Evolutionary conservation across 2,888 invertebrate genomes (phyloP).

Genomic region (Elgonia sp.): DNA sequence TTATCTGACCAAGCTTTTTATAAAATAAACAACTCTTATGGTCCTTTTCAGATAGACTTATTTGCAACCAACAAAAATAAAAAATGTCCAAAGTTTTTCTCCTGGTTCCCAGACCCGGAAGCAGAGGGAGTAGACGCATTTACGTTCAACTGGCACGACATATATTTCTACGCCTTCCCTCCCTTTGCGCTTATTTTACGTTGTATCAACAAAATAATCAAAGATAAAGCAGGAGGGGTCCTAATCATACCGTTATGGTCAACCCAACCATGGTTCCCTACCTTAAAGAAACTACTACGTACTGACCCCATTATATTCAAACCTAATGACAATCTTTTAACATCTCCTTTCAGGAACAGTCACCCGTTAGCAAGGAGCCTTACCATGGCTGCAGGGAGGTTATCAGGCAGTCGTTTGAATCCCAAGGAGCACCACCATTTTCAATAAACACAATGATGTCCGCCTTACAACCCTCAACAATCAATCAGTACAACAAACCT

Average conservation of each 20-base stretch:
- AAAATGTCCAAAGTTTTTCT: slow-evolving; percentile 75
- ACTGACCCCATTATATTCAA: slow-evolving; percentile 28
- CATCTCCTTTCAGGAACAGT: slow-evolving; percentile 62
- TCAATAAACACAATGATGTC: background rate
- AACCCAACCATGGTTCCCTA: slow-evolving; percentile 61
- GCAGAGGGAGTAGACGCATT: slow-evolving; percentile 74
- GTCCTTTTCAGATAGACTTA: slow-evolving; percentile 70
- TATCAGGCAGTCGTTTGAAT: slow-evolving; percentile 51
- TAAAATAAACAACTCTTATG: slow-evolving; percentile 62
- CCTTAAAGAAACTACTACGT: slow-evolving; percentile 14
- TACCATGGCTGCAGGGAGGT: slow-evolving; percentile 57
- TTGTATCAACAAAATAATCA: slow-evolving; percentile 55
- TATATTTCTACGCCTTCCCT: slow-evolving; percentile 77
- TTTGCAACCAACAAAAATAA: slow-evolving; percentile 77
- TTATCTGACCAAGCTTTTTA: slow-evolving; percentile 61
- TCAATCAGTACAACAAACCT: slow-evolving; percentile 1
- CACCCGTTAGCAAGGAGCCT: slow-evolving; percentile 54
- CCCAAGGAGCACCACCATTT: background rate
- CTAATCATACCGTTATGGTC: slow-evolving; percentile 65
- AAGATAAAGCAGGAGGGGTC: slow-evolving; percentile 46
- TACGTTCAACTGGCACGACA: slow-evolving; percentile 72
- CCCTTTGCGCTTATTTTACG: slow-evolving; percentile 58
- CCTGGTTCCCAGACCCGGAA: slow-evolving; percentile 73
- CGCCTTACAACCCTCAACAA: background rate
- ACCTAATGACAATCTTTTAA: slow-evolving; percentile 55